Evolutionary conservation across 2,797 vertebrate species (phyloP).

Genomic region (Neosilurus hyrtlii): DNA sequence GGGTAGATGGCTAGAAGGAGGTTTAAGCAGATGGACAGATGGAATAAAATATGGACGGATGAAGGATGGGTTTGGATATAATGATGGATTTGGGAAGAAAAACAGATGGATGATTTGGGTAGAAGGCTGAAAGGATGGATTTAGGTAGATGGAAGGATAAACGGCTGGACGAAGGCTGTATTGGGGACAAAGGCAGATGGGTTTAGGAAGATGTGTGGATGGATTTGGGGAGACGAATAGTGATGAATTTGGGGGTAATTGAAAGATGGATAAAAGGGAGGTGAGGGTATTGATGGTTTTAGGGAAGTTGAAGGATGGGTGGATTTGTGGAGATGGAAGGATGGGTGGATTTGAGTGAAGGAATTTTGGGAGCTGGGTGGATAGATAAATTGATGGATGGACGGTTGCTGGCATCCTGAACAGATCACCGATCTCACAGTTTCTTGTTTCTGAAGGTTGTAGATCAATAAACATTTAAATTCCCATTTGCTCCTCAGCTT

Average conservation of each 20-base stretch:
- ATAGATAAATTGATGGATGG: not conserved
- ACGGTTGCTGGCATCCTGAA: not conserved
- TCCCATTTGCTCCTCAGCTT: slow-evolving; percentile 69
- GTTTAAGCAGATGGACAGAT: not conserved
- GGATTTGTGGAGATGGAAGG: not conserved
- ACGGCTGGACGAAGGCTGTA: no score
- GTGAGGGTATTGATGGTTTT: no score
- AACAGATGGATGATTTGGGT: not conserved
- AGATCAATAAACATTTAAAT: not conserved
- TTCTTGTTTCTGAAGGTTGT: not conserved
- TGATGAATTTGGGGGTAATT: no score
- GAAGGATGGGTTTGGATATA: not conserved
- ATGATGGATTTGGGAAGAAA: not conserved
- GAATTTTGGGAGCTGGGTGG: not conserved
- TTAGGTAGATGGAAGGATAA: not conserved
- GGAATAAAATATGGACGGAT: not conserved
- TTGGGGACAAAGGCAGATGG: no score
- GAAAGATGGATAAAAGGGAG: no score
- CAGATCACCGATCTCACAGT: not conserved
- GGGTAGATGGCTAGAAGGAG: not conserved
- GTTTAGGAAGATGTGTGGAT: not conserved
- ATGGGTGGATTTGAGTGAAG: not conserved
- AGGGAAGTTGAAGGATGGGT: not conserved
- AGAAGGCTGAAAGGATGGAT: not conserved
- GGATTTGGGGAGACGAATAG: not conserved